These are phyloP conservation scores for Megatriorchis doriae DNA, from an alignment of 2,113 vertebrate species.

Conservation along the genomic window DNA sequence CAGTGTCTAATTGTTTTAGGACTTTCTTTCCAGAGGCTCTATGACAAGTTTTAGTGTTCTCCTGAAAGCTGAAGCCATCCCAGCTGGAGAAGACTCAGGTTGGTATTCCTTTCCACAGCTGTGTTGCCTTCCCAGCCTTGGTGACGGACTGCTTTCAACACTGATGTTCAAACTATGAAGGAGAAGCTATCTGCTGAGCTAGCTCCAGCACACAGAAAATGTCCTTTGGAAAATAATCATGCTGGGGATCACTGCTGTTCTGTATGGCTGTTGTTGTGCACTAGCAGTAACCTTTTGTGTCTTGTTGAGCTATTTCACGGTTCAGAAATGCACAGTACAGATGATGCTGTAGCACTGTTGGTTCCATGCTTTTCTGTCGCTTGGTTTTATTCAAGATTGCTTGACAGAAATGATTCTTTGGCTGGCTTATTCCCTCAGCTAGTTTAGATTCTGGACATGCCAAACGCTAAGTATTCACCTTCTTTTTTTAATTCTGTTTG, in stretches of 20 bases:
- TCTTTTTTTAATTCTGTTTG: not conserved
- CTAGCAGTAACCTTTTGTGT: not conserved
- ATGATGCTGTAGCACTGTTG: not conserved
- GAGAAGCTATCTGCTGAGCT: not conserved
- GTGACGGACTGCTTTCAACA: not conserved
- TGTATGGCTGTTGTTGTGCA: not conserved
- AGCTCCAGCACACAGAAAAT: not conserved
- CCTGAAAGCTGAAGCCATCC: not conserved
- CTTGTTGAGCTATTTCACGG: not conserved
- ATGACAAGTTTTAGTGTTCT: not conserved
- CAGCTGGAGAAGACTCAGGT: not conserved
- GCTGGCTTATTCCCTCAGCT: not conserved
- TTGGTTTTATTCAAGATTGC: not conserved
- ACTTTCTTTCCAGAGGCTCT: not conserved
- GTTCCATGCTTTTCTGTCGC: not conserved
- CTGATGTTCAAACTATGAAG: not conserved
- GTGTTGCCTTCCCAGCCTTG: not conserved
- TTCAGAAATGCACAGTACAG: not conserved
- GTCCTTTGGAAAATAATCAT: not conserved
- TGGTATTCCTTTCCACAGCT: not conserved
- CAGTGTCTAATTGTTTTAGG: not conserved
- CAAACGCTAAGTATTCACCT: not conserved
- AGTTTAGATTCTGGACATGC: not conserved
- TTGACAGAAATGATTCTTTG: not conserved
- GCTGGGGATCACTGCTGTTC: not conserved